Evolutionary conservation across 1,140 invertebrate species (phyloP).

Genomic region (Drosophila quadrilineata): DNA sequence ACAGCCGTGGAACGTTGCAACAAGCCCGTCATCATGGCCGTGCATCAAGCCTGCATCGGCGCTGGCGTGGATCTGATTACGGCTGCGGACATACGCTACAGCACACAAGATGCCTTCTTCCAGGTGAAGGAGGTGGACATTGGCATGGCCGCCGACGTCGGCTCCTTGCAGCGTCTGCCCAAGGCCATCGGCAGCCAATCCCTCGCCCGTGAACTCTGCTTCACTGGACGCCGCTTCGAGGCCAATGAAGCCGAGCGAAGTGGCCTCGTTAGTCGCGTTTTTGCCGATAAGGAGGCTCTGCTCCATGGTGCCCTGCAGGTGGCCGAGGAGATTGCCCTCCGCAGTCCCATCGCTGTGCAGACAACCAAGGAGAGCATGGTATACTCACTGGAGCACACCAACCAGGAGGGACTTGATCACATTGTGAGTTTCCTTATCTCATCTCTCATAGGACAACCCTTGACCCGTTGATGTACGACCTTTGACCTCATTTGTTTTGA

Average conservation of each 20-base stretch:
- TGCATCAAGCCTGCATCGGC: slow-evolving; percentile 95
- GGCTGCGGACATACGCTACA: slow-evolving; percentile 95
- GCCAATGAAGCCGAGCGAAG: slow-evolving; percentile 89
- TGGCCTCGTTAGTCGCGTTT: slow-evolving; percentile 88
- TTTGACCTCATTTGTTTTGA: neutral
- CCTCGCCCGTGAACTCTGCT: slow-evolving; percentile 92
- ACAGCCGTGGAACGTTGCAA: slow-evolving; percentile 88
- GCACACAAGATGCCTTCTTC: slow-evolving; percentile 95
- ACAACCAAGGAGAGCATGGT: slow-evolving; percentile 91
- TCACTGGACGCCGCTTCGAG: slow-evolving; percentile 91
- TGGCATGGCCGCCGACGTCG: slow-evolving; percentile 97
- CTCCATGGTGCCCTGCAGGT: slow-evolving; percentile 87
- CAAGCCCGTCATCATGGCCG: slow-evolving; percentile 94
- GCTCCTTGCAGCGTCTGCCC: slow-evolving; percentile 95
- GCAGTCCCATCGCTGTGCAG: slow-evolving; percentile 97
- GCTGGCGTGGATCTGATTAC: slow-evolving; percentile 94
- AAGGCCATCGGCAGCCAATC: slow-evolving; percentile 95
- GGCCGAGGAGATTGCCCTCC: slow-evolving; percentile 91
- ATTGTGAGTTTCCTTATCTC: slow-evolving; percentile 86
- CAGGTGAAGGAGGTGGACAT: slow-evolving; percentile 93
- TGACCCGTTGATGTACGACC: too few relatives aligned
- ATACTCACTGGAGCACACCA: slow-evolving; percentile 93
- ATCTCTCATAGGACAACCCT: slow-evolving; percentile 29
- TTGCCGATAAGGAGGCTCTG: slow-evolving; percentile 81
- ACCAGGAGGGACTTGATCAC: slow-evolving; percentile 92